phyloP scores from a whole-genome alignment of 2,888 invertebrate genomes.

The Listrodromus nycthemerus region DNA sequence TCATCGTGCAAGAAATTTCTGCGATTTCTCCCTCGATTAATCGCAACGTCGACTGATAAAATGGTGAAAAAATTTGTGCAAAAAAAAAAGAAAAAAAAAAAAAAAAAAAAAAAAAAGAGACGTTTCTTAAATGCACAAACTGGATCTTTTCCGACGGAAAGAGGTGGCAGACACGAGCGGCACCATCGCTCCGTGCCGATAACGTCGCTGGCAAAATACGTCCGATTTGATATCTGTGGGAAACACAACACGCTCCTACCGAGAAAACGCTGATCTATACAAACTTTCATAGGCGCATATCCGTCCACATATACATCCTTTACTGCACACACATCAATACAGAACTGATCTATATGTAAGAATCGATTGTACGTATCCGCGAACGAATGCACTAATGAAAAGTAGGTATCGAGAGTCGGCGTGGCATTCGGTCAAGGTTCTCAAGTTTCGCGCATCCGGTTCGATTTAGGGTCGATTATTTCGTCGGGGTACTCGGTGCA shows the following conservation, averaged over 20 bases:
- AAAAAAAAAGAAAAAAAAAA: no score
- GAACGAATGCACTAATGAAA: constrained; percentile 16
- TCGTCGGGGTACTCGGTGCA: constrained; percentile 50
- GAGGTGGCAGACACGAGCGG: constrained; percentile 20
- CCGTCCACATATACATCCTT: constrained; percentile 16
- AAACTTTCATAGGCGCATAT: constrained; percentile 12
- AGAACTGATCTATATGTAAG: constrained; percentile 2
- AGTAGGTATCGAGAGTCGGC: constrained; percentile 39
- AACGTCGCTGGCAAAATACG: constrained; percentile 60
- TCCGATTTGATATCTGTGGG: constrained; percentile 77
- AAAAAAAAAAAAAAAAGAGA: no score
- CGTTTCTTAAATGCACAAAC: no score
- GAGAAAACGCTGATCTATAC: constrained; percentile 52
- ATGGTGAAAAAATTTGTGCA: no score
- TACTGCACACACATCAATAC: constrained; percentile 2
- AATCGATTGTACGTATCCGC: constrained; percentile 26
- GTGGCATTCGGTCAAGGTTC: constrained; percentile 75
- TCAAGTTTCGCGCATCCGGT: constrained; percentile 72
- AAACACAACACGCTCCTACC: constrained; percentile 70
- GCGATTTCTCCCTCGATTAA: no score
- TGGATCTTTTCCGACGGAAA: background rate
- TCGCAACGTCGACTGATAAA: no score
- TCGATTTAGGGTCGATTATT: constrained; percentile 62
- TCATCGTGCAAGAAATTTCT: no score
- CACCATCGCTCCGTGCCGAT: constrained; percentile 20